phyloP scores from a whole-genome alignment of 30 jellyfish, hydroid and myxozoan species.

The Hydractinia echinata region DNA sequence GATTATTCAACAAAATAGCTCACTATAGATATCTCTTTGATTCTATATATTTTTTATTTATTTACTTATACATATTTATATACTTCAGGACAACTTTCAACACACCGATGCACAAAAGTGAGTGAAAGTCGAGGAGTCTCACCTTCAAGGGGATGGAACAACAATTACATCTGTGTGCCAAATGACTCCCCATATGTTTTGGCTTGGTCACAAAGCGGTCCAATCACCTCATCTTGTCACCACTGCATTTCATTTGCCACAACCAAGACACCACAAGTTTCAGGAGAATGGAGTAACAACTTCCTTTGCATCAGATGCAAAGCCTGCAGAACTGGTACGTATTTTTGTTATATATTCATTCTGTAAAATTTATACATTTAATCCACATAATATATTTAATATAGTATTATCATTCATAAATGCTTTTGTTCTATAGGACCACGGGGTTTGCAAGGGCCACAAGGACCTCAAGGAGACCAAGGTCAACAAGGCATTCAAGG shows the following conservation, averaged over 20 bases:
- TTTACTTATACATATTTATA: background rate
- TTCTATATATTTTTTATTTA: background rate
- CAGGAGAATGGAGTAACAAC: background rate
- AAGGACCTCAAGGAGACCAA: constrained; percentile 9
- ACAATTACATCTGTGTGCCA: constrained; percentile 15
- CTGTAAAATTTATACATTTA: no score
- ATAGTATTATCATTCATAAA: no score
- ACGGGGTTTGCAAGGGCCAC: background rate
- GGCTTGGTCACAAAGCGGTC: background rate
- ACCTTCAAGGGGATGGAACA: constrained; percentile 11
- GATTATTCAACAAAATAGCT: background rate
- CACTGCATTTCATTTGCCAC: background rate
- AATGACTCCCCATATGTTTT: background rate
- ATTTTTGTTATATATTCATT: no score
- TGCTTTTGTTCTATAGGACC: no score
- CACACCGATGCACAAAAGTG: background rate
- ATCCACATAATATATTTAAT: no score
- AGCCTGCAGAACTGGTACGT: constrained; percentile 2
- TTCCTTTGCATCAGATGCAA: constrained; percentile 16
- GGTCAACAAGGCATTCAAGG: constrained; percentile 17
- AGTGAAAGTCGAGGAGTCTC: background rate
- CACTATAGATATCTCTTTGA: no score
- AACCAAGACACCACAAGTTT: background rate
- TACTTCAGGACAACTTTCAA: background rate
- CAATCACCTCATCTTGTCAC: constrained; percentile 2